Evolutionary conservation across 2,888 invertebrate genomes (phyloP), one percentile per base, ranked within the genome.

Genomic region (Meiosimyza decipiens): DNA sequence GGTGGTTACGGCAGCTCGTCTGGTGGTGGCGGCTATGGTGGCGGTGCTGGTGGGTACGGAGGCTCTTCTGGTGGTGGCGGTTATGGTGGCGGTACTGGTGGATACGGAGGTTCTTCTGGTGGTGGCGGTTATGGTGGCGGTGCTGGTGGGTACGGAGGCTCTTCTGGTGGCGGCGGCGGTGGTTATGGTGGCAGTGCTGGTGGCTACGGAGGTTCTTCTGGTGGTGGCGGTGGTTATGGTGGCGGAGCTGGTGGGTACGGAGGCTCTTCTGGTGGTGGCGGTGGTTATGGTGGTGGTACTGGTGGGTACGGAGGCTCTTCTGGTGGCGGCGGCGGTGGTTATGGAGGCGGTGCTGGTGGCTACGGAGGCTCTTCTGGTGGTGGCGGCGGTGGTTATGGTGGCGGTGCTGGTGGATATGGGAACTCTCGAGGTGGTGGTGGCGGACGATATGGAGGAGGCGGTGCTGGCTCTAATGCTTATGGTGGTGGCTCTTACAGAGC

Each of bases 401-500:
- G 73, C 13, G 63, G 72, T 60, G 68, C 50, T n/a, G 51, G 68
- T 33, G 22, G 65, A 22, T 60, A 50, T n/a, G 62, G 52, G 5
- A 12, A 47, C n/a, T 12, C n/a, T 16, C n/a, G 49, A 18, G 52
- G 50, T 55, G 71, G 54, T n/a, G 69, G 52, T 15, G 54, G 66
- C n/a, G 69, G 57, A 12, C 1, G 1, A 52, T 33, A 28, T 60
- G 9, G 74, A 75, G 64, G 40, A 40, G 77, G 77, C 16, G 71
- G 75, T 55, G 71, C 73, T n/a, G 73, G 60, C 15, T 28, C 28
- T 3, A 28, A 28, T 28, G 28, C 28, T 28, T 57, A 66, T 71
- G 77, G 74, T n/a, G 40, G 62, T 15, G 77, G 80, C 2, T 77
- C 73, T 15, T 84, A 85, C 63, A 77, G 85, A n/a, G 75, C 81